Percentiles rank a stretch among this genome's conserved stretches.
phyloP scores from a whole-genome alignment of 1,140 invertebrate genomes.

The Limonius californicus region DNA sequence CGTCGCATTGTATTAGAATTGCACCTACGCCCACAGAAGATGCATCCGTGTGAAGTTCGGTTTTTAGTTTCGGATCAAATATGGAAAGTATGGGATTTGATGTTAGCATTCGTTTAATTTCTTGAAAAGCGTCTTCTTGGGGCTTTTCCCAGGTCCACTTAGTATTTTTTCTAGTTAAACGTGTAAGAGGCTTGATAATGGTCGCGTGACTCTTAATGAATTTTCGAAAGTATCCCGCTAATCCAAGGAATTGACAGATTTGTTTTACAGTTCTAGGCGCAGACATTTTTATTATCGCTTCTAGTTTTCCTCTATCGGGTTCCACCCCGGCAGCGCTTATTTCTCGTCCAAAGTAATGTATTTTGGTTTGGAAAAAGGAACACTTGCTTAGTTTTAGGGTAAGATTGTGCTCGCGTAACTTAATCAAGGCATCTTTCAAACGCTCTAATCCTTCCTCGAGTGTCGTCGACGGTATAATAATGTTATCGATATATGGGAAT shows the following conservation, averaged over 20 bases:
- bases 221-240: constrained; percentile 30
- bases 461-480: constrained; percentile 24
- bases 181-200: not conserved
- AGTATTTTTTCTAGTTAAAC: not conserved
- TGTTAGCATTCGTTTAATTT: not conserved
- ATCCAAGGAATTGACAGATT: too few relatives aligned
- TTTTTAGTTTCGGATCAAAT: not conserved
- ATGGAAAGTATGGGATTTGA: not conserved
- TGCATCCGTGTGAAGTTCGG: constrained; percentile 12
- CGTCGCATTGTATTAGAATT: constrained; percentile 9
- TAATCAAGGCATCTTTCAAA: not conserved
- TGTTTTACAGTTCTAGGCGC: too few relatives aligned
- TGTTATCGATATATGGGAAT: constrained; percentile 39
- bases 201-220: not conserved
- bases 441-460: not conserved
- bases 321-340: constrained; percentile 24
- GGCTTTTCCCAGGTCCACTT: not conserved
- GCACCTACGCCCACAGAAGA: not conserved
- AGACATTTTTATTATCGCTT: constrained; percentile 33
- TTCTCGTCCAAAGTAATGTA: constrained; percentile 35
- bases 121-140: not conserved
- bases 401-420: constrained; percentile 21
- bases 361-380: constrained; percentile 31
- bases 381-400: constrained; percentile 38
- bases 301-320: constrained; percentile 27